Percentiles rank a stretch among this genome's conserved stretches.
phyloP scores from a whole-genome alignment of 1,140 invertebrate genomes.

The Ectropis grisescens region DNA sequence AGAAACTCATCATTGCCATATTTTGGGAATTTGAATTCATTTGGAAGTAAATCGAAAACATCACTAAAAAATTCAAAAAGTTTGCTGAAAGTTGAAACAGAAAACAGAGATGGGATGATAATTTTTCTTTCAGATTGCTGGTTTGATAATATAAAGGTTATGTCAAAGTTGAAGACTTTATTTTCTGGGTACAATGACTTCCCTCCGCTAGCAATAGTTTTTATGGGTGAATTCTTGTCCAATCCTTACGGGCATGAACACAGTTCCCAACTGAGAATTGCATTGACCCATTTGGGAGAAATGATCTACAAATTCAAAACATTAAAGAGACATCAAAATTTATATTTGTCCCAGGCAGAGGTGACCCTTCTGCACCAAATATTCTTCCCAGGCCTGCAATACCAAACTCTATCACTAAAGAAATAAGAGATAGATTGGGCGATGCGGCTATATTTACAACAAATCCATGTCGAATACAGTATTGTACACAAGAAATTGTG shows the following conservation, averaged over 20 bases:
- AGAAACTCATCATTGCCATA: slow-evolving; percentile 70
- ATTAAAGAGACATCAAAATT: slow-evolving; percentile 81
- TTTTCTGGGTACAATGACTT: slow-evolving; percentile 89
- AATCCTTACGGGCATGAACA: slow-evolving; percentile 74
- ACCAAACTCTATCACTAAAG: slow-evolving; percentile 80
- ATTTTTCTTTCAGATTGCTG: slow-evolving; percentile 95
- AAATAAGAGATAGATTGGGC: slow-evolving; percentile 77
- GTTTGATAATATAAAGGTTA: slow-evolving; percentile 87
- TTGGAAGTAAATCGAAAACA: slow-evolving; percentile 82
- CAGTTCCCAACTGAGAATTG: slow-evolving; percentile 75
- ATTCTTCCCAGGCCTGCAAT: slow-evolving; percentile 90
- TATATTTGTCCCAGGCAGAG: slow-evolving; percentile 91
- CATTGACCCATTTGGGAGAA: slow-evolving; percentile 82
- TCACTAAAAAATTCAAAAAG: slow-evolving; percentile 82
- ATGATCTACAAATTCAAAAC: slow-evolving; percentile 78
- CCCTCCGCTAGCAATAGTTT: slow-evolving; percentile 91
- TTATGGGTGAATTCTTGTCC: slow-evolving; percentile 94
- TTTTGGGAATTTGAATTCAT: slow-evolving; percentile 90
- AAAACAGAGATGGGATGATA: slow-evolving; percentile 85
- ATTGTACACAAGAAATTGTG: slow-evolving; percentile 95
- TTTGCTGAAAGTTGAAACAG: slow-evolving; percentile 78
- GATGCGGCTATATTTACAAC: slow-evolving; percentile 85
- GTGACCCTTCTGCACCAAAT: slow-evolving; percentile 89
- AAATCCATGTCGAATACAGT: slow-evolving; percentile 96
- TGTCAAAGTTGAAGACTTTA: slow-evolving; percentile 86